phyloP scores from a whole-genome alignment of 2,113 vertebrate species.

The Elephantulus edwardii region DNA sequence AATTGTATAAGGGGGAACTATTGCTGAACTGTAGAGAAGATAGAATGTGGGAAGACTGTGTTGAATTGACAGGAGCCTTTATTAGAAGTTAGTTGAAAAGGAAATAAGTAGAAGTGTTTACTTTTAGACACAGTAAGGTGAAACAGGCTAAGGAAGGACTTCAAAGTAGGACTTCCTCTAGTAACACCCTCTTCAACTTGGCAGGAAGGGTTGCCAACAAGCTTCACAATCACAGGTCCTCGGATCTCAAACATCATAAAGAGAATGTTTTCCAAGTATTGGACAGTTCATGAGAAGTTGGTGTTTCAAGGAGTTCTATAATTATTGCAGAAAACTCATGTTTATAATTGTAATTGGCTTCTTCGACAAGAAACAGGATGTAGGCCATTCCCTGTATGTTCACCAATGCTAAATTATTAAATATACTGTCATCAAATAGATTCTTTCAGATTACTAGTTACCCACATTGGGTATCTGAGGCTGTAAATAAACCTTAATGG shows the following conservation, averaged over 20 bases:
- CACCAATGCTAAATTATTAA: slow-evolving; percentile 49
- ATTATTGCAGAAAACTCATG: slow-evolving; percentile 19
- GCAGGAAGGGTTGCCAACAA: slow-evolving; percentile 38
- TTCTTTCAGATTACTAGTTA: too few species aligned
- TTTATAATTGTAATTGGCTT: slow-evolving; percentile 43
- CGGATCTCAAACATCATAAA: too few species aligned
- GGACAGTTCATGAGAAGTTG: background rate
- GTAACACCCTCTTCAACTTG: slow-evolving; percentile 28
- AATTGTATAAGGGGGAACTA: background rate
- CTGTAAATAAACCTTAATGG: too few species aligned
- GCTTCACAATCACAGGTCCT: slow-evolving; percentile 16
- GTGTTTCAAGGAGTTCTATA: slow-evolving; percentile 51
- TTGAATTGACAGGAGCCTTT: background rate
- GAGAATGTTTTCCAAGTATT: background rate
- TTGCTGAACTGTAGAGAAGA: slow-evolving; percentile 10
- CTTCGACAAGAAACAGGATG: slow-evolving; percentile 40
- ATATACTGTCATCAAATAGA: too few species aligned
- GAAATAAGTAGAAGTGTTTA: background rate
- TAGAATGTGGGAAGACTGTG: background rate
- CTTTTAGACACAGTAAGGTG: slow-evolving; percentile 23
- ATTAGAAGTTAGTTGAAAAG: slow-evolving; percentile 26
- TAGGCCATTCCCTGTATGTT: background rate
- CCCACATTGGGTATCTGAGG: too few species aligned
- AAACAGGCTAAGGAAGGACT: background rate
- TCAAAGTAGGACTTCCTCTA: slow-evolving; percentile 15